Percentiles rank a stretch among this genome's conserved stretches.
Conservation (phyloP, 2,797 vertebrate genomes). For the Schizopygopsis malacanthus region DNA sequence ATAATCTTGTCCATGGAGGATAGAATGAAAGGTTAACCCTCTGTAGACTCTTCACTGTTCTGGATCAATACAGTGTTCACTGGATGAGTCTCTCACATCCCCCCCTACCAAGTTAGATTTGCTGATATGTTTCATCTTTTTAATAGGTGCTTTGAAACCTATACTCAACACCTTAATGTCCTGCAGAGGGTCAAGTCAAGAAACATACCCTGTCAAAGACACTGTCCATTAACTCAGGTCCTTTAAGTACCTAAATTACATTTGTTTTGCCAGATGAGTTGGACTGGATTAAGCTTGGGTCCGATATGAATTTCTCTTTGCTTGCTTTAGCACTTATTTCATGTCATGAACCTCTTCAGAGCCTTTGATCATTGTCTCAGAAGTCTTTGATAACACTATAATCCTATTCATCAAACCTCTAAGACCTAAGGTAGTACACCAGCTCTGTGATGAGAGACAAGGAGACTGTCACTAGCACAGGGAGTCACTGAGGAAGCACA, state of each 20-base stretch:
- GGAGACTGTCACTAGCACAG: constrained; percentile 19
- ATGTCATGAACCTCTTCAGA: not conserved
- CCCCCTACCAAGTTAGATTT: constrained; percentile 57
- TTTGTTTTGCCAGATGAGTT: constrained; percentile 1
- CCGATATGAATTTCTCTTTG: not conserved
- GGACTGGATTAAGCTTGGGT: not conserved
- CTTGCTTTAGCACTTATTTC: constrained; percentile 17
- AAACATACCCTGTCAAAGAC: constrained; percentile 2
- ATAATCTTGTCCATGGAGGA: constrained; percentile 70
- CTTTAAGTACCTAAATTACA: not conserved
- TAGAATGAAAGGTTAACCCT: constrained; percentile 66
- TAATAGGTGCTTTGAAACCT: constrained; percentile 69
- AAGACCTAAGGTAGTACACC: constrained; percentile 36
- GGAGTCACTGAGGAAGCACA: constrained; percentile 41
- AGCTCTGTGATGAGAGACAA: constrained; percentile 37
- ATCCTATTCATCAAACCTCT: constrained; percentile 51
- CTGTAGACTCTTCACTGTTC: constrained; percentile 58
- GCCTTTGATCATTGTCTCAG: constrained; percentile 23
- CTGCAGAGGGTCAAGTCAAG: constrained; percentile 25
- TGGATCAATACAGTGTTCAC: constrained; percentile 66
- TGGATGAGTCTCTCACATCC: constrained; percentile 39
- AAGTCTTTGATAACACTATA: constrained; percentile 58
- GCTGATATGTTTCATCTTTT: constrained; percentile 65
- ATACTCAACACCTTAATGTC: constrained; percentile 58
- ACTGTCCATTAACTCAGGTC: constrained; percentile 31